Base-by-base conservation (phyloP, 2,113 vertebrate species). In the Peromyscus leucopus region DNA sequence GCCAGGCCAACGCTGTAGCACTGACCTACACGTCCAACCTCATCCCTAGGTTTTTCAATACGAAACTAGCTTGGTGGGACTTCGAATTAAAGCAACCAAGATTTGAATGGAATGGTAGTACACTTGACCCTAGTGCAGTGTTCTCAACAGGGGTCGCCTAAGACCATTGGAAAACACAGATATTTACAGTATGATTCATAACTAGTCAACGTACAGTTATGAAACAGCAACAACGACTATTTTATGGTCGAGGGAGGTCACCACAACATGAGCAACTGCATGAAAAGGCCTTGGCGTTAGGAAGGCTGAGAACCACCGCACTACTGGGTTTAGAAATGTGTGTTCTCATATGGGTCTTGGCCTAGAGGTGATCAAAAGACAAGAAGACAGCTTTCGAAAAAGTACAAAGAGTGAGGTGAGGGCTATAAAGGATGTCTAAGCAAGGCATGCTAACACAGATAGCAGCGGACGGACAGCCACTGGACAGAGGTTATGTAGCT, bases 11-110 rank as follows among this genome's bases (percentile, higher is more conserved):
- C 51, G 75, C 71, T 42, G 4, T 74, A 74, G 19, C 24, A 39
- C 26, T 39, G 9, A 39, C 13, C 51, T 59, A 28, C 24, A 28
- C 4, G 12, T 33, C 42, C 46, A 22, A 33, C 11, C 85, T 36
- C 48, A 22, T 93, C 57, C 72, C 83, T 85, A 55, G 80, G 28
- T 89, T 94, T 94, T 93, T 96, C 93, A 89, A 85, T 95, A 57
- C 24, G 74, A 97, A 96, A 83, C 39, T n/a, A 55, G 92, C 75
- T 90, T 76, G 39, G 7, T 72, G 28, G 72, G n/a, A 36, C 67
- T 96, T 86, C 85, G 21, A 96, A 72, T 80, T 28, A 86, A 8
- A 19, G 59, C 69, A 65, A 51, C 46, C 71, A 57, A 19, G 55
- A 87, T 93, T 93, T 74, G 93, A 96, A 89, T 72, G 88, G 69